phyloP scores from a whole-genome alignment of 1,140 invertebrate species.

The Temnothorax longispinosus region DNA sequence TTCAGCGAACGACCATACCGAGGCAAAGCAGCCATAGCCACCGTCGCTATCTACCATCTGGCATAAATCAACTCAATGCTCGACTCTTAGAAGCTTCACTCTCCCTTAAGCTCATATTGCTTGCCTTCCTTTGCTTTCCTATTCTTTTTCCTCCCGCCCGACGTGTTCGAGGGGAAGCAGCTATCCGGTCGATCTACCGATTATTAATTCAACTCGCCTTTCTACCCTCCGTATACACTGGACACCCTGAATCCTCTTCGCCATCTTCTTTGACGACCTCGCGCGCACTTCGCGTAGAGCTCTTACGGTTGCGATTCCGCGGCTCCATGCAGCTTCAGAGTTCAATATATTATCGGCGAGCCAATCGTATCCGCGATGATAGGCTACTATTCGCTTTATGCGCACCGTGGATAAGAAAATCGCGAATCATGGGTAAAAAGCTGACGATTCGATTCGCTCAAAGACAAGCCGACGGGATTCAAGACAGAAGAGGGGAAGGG shows the following conservation, averaged over 20 bases:
- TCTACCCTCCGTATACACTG: constrained; percentile 59
- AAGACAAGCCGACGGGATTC: constrained; percentile 6
- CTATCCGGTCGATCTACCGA: constrained; percentile 78
- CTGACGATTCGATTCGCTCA: constrained; percentile 8
- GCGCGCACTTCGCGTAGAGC: neutral
- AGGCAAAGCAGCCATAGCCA: constrained; percentile 76
- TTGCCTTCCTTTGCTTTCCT: constrained; percentile 70
- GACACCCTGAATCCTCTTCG: constrained; percentile 29
- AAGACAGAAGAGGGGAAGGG: neutral
- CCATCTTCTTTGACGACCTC: constrained; percentile 1
- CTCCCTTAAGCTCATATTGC: constrained; percentile 79
- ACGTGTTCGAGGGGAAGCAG: constrained; percentile 66
- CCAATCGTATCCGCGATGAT: constrained; percentile 48
- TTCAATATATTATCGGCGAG: neutral
- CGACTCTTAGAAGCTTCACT: constrained; percentile 76
- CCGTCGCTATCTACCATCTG: constrained; percentile 81
- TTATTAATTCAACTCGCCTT: constrained; percentile 82
- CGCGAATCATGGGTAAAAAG: neutral
- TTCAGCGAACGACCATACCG: constrained; percentile 65
- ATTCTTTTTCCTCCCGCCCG: constrained; percentile 65
- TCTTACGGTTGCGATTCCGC: neutral
- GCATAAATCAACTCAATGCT: constrained; percentile 84
- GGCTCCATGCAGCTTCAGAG: constrained; percentile 8
- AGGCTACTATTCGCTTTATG: constrained; percentile 45
- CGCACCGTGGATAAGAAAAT: constrained; percentile 57